Conservation (phyloP, 1,140 invertebrate species). For the Bilobella aurantiaca region DNA sequence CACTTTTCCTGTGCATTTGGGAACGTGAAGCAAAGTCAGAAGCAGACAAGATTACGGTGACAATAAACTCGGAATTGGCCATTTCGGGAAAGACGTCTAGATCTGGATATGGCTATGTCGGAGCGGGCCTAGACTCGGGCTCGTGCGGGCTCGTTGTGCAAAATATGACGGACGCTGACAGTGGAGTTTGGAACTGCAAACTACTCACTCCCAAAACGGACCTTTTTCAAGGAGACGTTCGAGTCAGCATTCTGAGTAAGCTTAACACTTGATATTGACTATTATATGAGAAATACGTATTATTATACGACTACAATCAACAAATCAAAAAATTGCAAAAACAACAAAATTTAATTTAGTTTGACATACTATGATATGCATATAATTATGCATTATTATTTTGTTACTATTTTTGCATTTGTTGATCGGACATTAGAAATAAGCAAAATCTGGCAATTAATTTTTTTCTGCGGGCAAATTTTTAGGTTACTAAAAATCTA, state of each 20-base stretch:
- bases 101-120: conserved; percentile 23
- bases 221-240: conserved; percentile 17
- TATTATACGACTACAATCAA: not conserved
- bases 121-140: conserved; percentile 24
- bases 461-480: too few species aligned
- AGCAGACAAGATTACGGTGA: not conserved
- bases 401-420: too few species aligned
- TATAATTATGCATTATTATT: too few species aligned
- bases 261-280: not conserved
- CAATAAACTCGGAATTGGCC: not conserved
- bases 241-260: conserved; percentile 31
- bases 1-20: conserved; percentile 24
- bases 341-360: not conserved
- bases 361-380: not conserved
- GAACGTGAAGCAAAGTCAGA: conserved; percentile 15
- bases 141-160: conserved; percentile 22
- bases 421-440: too few species aligned
- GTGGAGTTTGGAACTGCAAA: conserved; percentile 30
- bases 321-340: not conserved
- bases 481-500: too few species aligned
- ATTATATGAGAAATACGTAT: not conserved
- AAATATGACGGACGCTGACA: conserved; percentile 23
- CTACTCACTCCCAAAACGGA: conserved; percentile 3
- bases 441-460: too few species aligned
- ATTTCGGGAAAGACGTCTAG: not conserved